Evolutionary conservation across 2,888 invertebrate genomes (phyloP).

Genomic region (Melieria omissa): DNA sequence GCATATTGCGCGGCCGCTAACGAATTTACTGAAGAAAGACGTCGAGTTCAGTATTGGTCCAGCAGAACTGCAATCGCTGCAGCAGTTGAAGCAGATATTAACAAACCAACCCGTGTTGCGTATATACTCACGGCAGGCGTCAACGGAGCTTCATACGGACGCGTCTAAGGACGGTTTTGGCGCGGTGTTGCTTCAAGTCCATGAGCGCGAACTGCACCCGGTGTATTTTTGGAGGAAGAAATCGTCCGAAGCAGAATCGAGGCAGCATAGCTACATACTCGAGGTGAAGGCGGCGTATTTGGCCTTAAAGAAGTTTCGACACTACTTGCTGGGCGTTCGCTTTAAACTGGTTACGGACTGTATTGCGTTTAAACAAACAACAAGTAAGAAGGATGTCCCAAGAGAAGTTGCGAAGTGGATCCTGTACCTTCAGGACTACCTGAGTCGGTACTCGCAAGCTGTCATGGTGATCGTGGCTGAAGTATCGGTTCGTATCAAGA

Average conservation of each 20-base stretch:
- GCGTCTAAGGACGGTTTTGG: constrained; percentile 41
- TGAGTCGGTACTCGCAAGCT: constrained; percentile 24
- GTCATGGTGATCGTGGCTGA: constrained; percentile 17
- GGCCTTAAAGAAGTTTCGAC: constrained; percentile 35
- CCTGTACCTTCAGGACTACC: constrained; percentile 31
- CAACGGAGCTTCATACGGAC: constrained; percentile 43
- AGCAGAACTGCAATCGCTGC: constrained; percentile 6
- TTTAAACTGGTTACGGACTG: constrained; percentile 26
- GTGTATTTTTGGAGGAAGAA: constrained; percentile 31
- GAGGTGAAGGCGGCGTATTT: constrained; percentile 37
- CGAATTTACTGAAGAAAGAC: constrained; percentile 11
- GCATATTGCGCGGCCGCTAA: constrained; percentile 2
- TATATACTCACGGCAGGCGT: constrained; percentile 32
- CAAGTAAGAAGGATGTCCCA: constrained; percentile 28
- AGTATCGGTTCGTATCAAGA: constrained; percentile 18
- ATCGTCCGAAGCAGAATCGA: constrained; percentile 16
- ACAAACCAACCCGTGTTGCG: constrained; percentile 29
- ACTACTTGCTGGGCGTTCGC: constrained; percentile 7
- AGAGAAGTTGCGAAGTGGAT: constrained; percentile 38
- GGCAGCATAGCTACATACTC: constrained; percentile 35
- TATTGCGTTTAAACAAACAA: constrained; percentile 30
- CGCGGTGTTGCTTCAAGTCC: constrained; percentile 34
- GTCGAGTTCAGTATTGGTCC: constrained; percentile 6
- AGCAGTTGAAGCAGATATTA: neutral
- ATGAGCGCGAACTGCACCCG: constrained; percentile 10